Base-by-base conservation (phyloP, 2,113 vertebrate species). In the Vombatus ursinus region DNA sequence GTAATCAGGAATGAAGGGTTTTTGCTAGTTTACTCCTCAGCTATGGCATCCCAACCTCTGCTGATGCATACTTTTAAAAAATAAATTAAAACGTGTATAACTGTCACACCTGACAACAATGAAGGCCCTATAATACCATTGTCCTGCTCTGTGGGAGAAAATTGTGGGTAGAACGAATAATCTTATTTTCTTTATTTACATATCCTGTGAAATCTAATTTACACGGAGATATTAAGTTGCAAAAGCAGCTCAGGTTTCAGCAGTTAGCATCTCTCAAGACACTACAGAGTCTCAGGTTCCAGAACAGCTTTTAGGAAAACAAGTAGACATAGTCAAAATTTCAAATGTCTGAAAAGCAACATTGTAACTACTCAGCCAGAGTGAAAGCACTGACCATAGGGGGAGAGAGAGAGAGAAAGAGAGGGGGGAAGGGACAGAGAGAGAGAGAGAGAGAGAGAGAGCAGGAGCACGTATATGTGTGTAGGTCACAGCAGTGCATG, bases 351-450 rank as follows among this genome's bases (percentile, higher is more conserved):
- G 6, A 37, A 52, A 57, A 25, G 68, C 61, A 25, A 89, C 53
- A 16, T n/a, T 0, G 0, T 12, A 0, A 2, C 9, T 23, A 50
- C 1, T 14, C 11, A 68, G 28, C 28, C 57, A 37, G 28, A 68
- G 57, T 68, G 28, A 84, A 84, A 84, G 68, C 6, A 44, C 19
- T 44, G 68, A 8, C 31, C 16, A 84, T n/a, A n/a, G n/a, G n/a
- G n/a, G 48, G 48, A 49, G 48, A 49, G 48, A 49, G 48, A 49
- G 48, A 49, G 48, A 49, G 48, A 49, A 5, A 49, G 48, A 49
- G 57, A 68, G 28, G 8, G 25, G 14, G 57, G 37, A 14, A 52
- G 52, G 19, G 52, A 52, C 12, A 52, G 52, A 52, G 16, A 52
- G 53, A 54, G 53, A 26, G 53, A 53, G 52, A 53, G 52, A 77